Percentiles rank a stretch among this genome's conserved stretches.
These are phyloP conservation scores for Craterocephalus amniculus DNA, from an alignment of 2,797 vertebrate genomes.

Conservation along the genomic window DNA sequence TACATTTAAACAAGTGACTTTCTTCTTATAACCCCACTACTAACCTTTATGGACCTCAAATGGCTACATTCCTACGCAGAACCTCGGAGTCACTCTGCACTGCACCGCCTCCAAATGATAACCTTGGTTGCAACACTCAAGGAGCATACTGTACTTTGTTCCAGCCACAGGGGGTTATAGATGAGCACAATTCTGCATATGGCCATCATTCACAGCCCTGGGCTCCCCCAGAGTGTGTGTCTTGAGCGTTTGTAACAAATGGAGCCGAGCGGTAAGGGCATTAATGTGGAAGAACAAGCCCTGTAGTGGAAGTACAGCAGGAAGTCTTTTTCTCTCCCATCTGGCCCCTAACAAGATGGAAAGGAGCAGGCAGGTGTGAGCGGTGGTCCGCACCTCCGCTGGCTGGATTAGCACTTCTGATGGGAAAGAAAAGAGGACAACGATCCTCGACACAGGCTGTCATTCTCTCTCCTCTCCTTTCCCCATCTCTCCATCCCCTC, in stretches of 20 bases:
- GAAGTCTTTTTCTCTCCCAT: constrained; percentile 74
- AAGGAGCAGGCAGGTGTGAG: constrained; percentile 69
- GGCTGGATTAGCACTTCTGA: constrained; percentile 79
- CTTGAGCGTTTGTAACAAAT: constrained; percentile 74
- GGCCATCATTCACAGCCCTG: constrained; percentile 79
- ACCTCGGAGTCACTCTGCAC: constrained; percentile 43
- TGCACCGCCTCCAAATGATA: constrained; percentile 63
- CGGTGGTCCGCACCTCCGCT: constrained; percentile 59
- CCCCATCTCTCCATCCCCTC: constrained; percentile 36
- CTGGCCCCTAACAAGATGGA: constrained; percentile 77
- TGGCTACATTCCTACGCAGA: neutral
- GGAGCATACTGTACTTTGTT: constrained; percentile 74
- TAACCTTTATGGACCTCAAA: constrained; percentile 27
- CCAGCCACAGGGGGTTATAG: constrained; percentile 72
- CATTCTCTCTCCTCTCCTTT: constrained; percentile 44
- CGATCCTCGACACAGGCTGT: constrained; percentile 47
- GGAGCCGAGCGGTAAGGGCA: constrained; percentile 71
- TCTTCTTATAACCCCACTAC: constrained; percentile 36
- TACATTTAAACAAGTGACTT: constrained; percentile 32
- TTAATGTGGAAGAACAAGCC: constrained; percentile 74
- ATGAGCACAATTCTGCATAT: constrained; percentile 77
- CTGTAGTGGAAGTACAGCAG: constrained; percentile 74
- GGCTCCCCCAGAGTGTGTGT: constrained; percentile 75
- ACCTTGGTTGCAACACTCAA: constrained; percentile 73
- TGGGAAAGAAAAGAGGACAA: constrained; percentile 61